Evolutionary conservation across 1,140 invertebrate genomes (phyloP).

Genomic region (Lineus longissimus): DNA sequence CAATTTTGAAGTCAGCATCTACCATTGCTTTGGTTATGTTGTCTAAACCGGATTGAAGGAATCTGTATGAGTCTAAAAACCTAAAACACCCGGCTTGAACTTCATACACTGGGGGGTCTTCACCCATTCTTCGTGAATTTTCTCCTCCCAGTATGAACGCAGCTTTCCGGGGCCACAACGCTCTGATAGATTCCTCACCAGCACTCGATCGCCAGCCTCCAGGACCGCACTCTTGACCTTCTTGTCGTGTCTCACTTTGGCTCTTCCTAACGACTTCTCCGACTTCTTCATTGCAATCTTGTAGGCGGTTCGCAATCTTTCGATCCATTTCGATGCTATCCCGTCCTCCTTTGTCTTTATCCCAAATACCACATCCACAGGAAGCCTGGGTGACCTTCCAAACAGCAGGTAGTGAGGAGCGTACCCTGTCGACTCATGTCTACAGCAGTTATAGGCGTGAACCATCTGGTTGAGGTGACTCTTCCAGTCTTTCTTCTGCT

Average conservation of each 20-base stretch:
- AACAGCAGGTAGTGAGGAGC: no score
- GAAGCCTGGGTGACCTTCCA: no score
- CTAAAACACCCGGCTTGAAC: slow-evolving; percentile 13
- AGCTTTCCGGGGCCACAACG: slow-evolving; percentile 24
- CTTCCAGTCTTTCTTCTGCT: no score
- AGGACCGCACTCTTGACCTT: not conserved
- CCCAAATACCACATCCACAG: no score
- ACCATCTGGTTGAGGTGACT: no score
- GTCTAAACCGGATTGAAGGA: no score
- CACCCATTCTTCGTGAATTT: slow-evolving; percentile 8
- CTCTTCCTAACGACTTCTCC: not conserved
- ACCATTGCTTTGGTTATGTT: no score
- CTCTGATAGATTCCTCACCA: slow-evolving; percentile 21
- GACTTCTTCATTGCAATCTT: not conserved
- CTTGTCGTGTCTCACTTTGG: slow-evolving; percentile 8
- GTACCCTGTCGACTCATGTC: no score
- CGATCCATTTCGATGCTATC: slow-evolving; percentile 10
- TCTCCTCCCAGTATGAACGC: slow-evolving; percentile 17
- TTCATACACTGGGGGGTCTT: slow-evolving; percentile 21
- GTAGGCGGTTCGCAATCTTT: slow-evolving; percentile 3
- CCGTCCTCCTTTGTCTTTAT: no score
- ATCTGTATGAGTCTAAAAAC: no score
- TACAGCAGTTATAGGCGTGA: no score
- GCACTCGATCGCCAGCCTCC: slow-evolving; percentile 20
- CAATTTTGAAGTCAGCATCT: no score